These are phyloP conservation scores for Magallana ariakensis DNA, from an alignment of 1,140 invertebrate species.

Conservation along the genomic window DNA sequence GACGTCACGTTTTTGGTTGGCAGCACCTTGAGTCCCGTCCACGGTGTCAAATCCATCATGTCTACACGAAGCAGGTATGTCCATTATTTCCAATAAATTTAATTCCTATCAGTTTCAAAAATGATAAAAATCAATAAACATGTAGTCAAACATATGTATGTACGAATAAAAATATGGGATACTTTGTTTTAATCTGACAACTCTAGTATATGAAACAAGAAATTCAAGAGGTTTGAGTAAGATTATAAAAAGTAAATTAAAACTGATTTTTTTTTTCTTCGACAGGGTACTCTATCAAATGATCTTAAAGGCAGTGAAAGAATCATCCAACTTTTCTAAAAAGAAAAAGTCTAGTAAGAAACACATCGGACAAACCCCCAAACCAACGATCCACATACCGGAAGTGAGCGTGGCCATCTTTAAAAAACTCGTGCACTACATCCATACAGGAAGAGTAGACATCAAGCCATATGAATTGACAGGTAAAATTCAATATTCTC, in stretches of 20 bases:
- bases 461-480: not conserved
- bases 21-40: conserved; percentile 93
- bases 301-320: not conserved
- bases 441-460: conserved; percentile 2
- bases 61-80: conserved; percentile 89
- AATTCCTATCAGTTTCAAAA: no score
- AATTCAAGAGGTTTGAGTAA: no score
- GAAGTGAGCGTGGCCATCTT: not conserved
- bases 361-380: not conserved
- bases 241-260: no score
- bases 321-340: not conserved
- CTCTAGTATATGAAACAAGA: no score
- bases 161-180: no score
- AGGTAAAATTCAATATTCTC: not conserved
- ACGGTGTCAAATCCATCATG: conserved; percentile 94
- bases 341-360: not conserved
- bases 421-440: not conserved
- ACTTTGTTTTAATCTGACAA: no score
- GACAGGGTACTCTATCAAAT: not conserved
- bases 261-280: not conserved
- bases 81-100: not conserved
- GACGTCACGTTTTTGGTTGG: conserved; percentile 97
- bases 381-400: not conserved
- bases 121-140: no score
- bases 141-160: no score